Percentiles rank a stretch among this genome's conserved stretches.
Conservation (phyloP, 2,797 vertebrate genomes). For the Liparis tanakae region DNA sequence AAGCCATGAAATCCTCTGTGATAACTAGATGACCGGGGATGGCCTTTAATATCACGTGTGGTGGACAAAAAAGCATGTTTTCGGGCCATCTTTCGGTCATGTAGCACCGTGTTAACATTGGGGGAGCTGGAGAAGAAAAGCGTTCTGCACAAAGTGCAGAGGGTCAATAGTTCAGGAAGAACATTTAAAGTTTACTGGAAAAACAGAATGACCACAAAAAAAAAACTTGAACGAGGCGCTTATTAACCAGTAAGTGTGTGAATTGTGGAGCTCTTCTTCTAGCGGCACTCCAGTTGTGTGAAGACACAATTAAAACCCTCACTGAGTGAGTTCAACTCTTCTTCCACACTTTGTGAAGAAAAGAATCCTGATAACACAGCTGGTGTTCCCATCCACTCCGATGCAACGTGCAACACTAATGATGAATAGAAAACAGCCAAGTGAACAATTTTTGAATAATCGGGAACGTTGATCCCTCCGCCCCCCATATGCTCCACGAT, state of each 20-base stretch:
- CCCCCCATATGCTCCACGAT: background rate
- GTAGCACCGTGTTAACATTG: background rate
- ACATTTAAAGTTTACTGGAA: background rate
- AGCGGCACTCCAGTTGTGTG: too few relatives aligned
- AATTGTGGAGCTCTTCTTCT: too few relatives aligned
- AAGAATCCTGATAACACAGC: background rate
- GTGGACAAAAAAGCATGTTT: too few relatives aligned
- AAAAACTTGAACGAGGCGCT: background rate
- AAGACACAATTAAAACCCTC: background rate
- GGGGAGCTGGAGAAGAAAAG: too few relatives aligned
- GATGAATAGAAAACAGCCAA: background rate
- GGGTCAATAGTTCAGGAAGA: background rate
- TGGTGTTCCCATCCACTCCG: background rate
- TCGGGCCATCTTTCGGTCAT: too few relatives aligned
- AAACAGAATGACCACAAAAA: background rate
- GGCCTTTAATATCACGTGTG: slow-evolving; percentile 1
- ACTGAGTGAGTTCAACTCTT: background rate
- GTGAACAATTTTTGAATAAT: too few relatives aligned
- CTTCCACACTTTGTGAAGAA: background rate
- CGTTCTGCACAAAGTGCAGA: background rate
- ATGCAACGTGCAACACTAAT: background rate
- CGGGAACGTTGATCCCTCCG: background rate
- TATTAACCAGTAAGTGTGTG: background rate
- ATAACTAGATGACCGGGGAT: background rate
- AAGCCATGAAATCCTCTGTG: background rate